Evolutionary conservation across 2,113 vertebrate genomes (phyloP), one percentile per base, ranked within the genome.

Genomic region (Girardinichthys multiradiatus): DNA sequence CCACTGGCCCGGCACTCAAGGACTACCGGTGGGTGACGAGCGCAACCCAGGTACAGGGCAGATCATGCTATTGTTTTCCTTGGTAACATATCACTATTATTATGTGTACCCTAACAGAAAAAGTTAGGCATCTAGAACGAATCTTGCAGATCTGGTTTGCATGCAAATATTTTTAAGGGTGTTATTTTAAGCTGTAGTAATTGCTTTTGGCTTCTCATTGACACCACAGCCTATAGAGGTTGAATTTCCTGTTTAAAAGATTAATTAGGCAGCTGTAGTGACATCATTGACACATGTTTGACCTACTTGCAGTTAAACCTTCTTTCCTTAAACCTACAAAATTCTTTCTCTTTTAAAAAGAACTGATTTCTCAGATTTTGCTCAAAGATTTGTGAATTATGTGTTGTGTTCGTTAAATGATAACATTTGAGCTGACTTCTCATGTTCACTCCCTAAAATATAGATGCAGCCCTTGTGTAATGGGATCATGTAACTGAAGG

Each of bases 1-100:
- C 79, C 95, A 96, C 85, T 96, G 95, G 95, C 95, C 95, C 0
- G 95, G 95, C 6, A 95, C 93, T 1, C 94, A 94, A 70, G 94
- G 95, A 11, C 59, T 91, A 37, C 74, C 28, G 0, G 92, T 94
- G 45, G 48, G 72, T 10, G 94, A 96, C 76, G 37, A 80, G 9
- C 81, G 73, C 8, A 96, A 96, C 77, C 77, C 76, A 45, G 90
- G 85, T 72, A 29, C 60, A 70, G 4, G 11, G 27, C 30, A 29
- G 4, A 64, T 58, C 1, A 60, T 54, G 8, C 51, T 12, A 17
- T 13, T 1, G 8, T 31, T 63, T n/a, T 33, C n/a, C 28, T 51
- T 35, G 33, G 6, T 7, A 59, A 24, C 31, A 39, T 27, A n/a
- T 12, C 9, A 65, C 26, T 17, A 10, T 54, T 10, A 54, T 24